phyloP scores from a whole-genome alignment of 1,140 invertebrate genomes.

The Pachypeltis micranthus region DNA sequence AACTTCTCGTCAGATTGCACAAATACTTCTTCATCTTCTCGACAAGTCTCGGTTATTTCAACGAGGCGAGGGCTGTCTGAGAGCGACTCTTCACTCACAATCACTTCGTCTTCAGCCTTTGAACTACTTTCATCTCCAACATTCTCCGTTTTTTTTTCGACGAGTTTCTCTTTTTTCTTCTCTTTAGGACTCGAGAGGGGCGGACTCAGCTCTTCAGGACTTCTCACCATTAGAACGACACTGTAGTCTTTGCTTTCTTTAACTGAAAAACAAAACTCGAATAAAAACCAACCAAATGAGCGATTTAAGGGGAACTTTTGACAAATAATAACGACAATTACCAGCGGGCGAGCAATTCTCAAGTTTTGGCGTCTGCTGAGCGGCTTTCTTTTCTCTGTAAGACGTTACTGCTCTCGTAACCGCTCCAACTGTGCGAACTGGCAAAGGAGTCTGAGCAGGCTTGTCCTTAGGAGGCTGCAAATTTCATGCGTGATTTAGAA shows the following conservation, averaged over 20 bases:
- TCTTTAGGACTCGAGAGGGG: no score
- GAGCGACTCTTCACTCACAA: no score
- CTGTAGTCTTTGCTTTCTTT: neutral
- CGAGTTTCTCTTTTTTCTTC: no score
- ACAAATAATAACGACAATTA: neutral
- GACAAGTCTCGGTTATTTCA: no score
- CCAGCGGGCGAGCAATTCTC: neutral
- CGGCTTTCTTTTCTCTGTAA: constrained; percentile 30
- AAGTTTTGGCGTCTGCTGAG: constrained; percentile 16
- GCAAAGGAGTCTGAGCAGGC: constrained; percentile 34
- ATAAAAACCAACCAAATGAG: neutral
- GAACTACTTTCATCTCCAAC: no score
- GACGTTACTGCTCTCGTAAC: constrained; percentile 45
- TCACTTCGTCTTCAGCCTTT: no score
- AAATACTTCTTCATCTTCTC: no score
- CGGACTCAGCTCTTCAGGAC: no score
- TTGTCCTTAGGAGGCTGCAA: neutral
- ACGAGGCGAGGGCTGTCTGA: no score
- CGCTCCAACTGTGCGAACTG: constrained; percentile 46
- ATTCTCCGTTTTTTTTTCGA: no score
- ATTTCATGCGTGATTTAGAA: neutral
- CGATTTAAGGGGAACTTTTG: neutral
- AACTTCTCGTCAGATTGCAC: no score
- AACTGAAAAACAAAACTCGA: neutral
- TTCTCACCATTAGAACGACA: no score